Evolutionary conservation across 2,113 vertebrate genomes (phyloP), one percentile per base, ranked within the genome.

Genomic region (Silurus meridionalis): DNA sequence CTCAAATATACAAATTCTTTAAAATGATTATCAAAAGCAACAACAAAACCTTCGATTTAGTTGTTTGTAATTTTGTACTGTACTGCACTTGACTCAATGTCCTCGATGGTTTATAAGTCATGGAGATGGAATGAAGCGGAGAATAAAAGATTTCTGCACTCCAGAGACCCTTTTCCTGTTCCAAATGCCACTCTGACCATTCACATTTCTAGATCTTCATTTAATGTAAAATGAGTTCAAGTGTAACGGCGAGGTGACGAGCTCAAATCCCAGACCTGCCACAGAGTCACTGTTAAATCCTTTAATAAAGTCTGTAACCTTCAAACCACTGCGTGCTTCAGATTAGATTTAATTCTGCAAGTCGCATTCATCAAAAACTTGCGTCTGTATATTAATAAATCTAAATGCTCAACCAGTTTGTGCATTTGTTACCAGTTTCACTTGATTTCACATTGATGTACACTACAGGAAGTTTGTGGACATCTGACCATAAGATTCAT

Each of bases 301-400:
- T 17, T 80, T 80, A 80, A 60, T 80, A 80, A 80, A 61, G 78
- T 61, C 14, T 28, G 60, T 80, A 80, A 80, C 78, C 78, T 80
- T 80, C 78, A 61, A 37, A 60, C 61, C n/a, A 21, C 9, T 80
- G 25, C 10, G 78, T 28, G 37, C 57, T 2, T 61, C 78, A 19
- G 28, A n/a, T 80, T 46, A 61, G 78, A 80, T 80, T 23, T 10
- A 9, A 37, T 61, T 61, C 78, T 46, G 28, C 37, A 60, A 80
- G 78, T 80, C 78, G 61, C 78, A 80, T 80, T 80, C 78, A 80
- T 80, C 46, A 80, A 80, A 46, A 23, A 28, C 78, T 46, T 80
- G 55, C 6, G 78, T 25, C 78, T 80, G 78, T 80, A 80, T 80
- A 80, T 80, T 80, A 61, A 80, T 80, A 61, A 37, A 80, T 80